Percentiles rank a stretch among this genome's conserved stretches.
Conservation (phyloP, 1,140 invertebrate species). For the honey bee (Apis mellifera) region DNA sequence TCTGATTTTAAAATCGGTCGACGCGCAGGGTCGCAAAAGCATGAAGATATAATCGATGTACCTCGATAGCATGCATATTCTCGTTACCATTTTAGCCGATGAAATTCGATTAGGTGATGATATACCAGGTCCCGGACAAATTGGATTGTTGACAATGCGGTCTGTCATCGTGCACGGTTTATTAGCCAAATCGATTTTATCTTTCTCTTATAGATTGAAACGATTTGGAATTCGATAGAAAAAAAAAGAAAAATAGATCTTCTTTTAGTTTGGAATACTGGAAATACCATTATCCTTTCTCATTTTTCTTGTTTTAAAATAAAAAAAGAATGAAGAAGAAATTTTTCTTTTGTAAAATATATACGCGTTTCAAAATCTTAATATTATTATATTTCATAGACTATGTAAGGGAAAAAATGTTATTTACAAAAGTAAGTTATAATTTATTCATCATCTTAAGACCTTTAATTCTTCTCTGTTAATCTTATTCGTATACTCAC, state of each 20-base stretch:
- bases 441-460: too few relatives aligned
- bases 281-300: not conserved
- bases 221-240: slow-evolving; percentile 21
- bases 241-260: too few relatives aligned
- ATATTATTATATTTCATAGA: not conserved
- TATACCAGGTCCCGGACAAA: slow-evolving; percentile 32
- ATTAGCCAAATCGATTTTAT: slow-evolving; percentile 43
- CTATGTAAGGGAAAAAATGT: not conserved
- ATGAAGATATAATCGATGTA: not conserved
- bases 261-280: not conserved
- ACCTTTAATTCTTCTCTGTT: too few relatives aligned
- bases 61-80: slow-evolving; percentile 12
- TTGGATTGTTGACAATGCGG: slow-evolving; percentile 47
- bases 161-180: slow-evolving; percentile 27
- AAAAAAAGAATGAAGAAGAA: too few relatives aligned
- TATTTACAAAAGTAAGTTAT: not conserved
- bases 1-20: too few relatives aligned
- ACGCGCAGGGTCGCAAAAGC: not conserved
- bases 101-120: slow-evolving; percentile 42
- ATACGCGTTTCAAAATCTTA: too few relatives aligned
- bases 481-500: slow-evolving; percentile 35
- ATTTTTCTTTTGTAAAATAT: too few relatives aligned
- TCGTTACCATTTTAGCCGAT: slow-evolving; percentile 32
- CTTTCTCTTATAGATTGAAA: slow-evolving; percentile 6
- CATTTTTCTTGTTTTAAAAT: too few relatives aligned